Evolutionary conservation across 2,797 vertebrate species (phyloP), one percentile per base, ranked within the genome.

Genomic region (Dendrocincla tyrannina): DNA sequence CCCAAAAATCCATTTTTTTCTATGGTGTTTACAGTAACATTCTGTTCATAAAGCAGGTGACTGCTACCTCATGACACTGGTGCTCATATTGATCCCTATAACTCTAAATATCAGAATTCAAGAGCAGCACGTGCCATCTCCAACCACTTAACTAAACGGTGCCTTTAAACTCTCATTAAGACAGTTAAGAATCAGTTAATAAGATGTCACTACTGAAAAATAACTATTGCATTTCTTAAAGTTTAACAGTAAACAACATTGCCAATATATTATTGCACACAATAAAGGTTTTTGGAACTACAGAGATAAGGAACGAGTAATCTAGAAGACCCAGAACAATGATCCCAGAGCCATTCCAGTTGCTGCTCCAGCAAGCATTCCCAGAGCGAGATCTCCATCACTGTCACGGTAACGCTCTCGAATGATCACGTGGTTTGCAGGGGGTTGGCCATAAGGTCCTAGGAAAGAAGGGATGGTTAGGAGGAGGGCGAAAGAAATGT

Each of bases 341-440:
- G 99, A 99, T 52, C 99, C 99, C 9, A 99, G 97, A 33, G 99
- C 99, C 98, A 99, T 98, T 95, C 99, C 99, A 1, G 99, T 99
- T 0, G 98, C 99, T 17, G 99, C 99, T 91, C 99, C 99, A 11
- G 99, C 98, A 9, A 99, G 98, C 99, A 99, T 99, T 77, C 99
- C 98, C 96, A 99, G 77, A 2, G 99, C 99, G 47, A 99, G 96
- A 7, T 99, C 99, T 49, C 98, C 98, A 42, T 98, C 98, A 0
- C 97, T 98, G 46, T 99, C 98, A 13, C 98, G 98, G 78, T 98
- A 99, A 30, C 98, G 99, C 94, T 99, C 99, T 60, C 97, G 98
- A 66, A 99, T 98, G 70, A 99, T 98, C 66, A 99, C 98, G 2
- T 98, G 98, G 97, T 99, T 99, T 90, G 98, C 97, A 77, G 98